Evolutionary conservation across 2,113 vertebrate genomes (phyloP).

Genomic region (Sylvilagus bachmani): DNA sequence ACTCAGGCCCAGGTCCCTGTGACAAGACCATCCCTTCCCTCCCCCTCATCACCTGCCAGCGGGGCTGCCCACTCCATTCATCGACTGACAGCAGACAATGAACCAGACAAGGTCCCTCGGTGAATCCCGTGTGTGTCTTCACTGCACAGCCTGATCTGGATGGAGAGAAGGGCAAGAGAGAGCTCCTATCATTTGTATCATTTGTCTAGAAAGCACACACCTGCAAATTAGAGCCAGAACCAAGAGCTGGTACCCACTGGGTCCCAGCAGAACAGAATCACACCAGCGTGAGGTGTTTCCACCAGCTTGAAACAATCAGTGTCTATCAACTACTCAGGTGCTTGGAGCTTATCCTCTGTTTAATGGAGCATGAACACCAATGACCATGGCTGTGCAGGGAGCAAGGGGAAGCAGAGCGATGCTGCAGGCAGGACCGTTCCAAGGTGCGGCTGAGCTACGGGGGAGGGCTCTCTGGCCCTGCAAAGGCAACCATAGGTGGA

Average conservation of each 20-base stretch:
- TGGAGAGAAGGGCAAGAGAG: background rate
- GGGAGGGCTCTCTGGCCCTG: no score
- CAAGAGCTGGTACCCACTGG: accelerated
- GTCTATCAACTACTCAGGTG: conserved; percentile 4
- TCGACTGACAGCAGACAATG: background rate
- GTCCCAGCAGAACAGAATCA: background rate
- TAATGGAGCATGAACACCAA: background rate
- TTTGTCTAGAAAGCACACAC: background rate
- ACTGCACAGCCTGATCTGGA: background rate
- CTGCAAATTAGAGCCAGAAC: background rate
- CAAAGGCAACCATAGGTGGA: no score
- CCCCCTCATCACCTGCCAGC: background rate
- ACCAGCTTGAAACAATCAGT: background rate
- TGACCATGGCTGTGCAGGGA: background rate
- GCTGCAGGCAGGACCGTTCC: background rate
- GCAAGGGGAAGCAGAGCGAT: background rate
- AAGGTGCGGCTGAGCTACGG: background rate
- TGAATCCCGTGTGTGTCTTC: background rate
- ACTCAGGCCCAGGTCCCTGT: background rate
- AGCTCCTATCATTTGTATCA: background rate
- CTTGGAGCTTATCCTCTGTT: background rate
- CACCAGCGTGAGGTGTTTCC: background rate
- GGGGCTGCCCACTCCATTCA: background rate
- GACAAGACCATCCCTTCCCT: background rate
- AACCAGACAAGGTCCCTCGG: background rate